phyloP scores from a whole-genome alignment of 2,888 invertebrate species.

The Pammene aurita region DNA sequence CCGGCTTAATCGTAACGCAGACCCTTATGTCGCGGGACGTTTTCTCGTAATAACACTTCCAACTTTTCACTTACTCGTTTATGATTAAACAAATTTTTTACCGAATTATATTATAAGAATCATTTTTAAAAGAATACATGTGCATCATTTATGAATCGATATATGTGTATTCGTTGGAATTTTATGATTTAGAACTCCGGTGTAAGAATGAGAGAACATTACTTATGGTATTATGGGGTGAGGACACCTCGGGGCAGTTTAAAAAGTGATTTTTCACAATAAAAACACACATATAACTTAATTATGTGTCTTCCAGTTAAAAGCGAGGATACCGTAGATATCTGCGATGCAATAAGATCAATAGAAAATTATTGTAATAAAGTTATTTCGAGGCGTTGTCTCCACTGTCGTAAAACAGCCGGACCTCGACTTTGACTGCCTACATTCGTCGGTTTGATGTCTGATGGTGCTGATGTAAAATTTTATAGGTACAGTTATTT shows the following conservation, averaged over 20 bases:
- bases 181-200: neutral
- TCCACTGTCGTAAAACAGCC: conserved; percentile 31
- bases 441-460: neutral
- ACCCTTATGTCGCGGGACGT: conserved; percentile 24
- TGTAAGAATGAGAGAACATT: conserved; percentile 5
- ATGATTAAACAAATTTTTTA: conserved; percentile 31
- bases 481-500: neutral
- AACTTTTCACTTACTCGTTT: conserved; percentile 35
- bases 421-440: neutral
- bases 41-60: conserved; percentile 37
- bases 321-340: conserved; percentile 24
- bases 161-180: conserved; percentile 30
- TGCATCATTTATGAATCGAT: conserved; percentile 17
- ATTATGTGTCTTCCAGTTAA: conserved; percentile 21
- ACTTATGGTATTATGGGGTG: conserved; percentile 29
- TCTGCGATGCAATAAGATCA: conserved; percentile 2
- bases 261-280: conserved; percentile 37
- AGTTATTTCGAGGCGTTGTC: conserved; percentile 16
- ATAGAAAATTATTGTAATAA: neutral
- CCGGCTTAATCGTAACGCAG: conserved; percentile 22
- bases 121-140: neutral
- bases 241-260: conserved; percentile 31
- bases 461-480: neutral
- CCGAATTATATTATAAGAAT: neutral
- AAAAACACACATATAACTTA: conserved; percentile 5